These are phyloP conservation scores for Sturmia bella DNA, from an alignment of 2,888 invertebrate genomes.

Conservation along the genomic window DNA sequence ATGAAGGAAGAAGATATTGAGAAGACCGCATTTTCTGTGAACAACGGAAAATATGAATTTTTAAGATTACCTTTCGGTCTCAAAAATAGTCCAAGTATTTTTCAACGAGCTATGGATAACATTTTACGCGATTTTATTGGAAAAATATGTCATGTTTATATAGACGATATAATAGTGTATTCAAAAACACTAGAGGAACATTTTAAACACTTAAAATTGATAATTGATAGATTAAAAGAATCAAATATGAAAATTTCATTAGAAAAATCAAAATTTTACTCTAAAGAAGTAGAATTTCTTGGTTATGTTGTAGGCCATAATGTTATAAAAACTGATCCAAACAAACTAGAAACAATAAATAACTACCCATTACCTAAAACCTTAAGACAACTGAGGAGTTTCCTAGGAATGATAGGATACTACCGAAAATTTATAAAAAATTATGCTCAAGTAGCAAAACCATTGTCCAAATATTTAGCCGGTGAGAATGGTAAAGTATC, in stretches of 20 bases:
- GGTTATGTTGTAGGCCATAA: not conserved
- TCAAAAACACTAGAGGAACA: not conserved
- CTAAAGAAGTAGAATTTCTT: conserved; percentile 5
- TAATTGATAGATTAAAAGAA: not conserved
- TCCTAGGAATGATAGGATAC: not conserved
- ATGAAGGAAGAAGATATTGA: conserved; percentile 4
- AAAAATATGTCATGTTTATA: not conserved
- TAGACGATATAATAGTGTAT: not conserved
- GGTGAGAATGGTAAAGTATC: conserved; percentile 7
- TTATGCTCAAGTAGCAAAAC: conserved; percentile 10
- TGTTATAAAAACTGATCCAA: not conserved
- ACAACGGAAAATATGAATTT: no score
- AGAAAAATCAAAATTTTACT: not conserved
- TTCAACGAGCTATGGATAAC: not conserved
- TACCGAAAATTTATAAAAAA: conserved; percentile 21
- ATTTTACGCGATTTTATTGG: conserved; percentile 3
- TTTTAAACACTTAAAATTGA: not conserved
- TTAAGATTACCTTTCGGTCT: no score
- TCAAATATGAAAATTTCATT: not conserved
- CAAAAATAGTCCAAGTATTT: not conserved
- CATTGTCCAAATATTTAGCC: not conserved
- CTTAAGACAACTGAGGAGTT: not conserved
- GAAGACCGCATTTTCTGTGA: no score
- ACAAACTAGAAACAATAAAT: conserved; percentile 6
- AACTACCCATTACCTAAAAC: conserved; percentile 5